Percentiles rank a stretch among this genome's conserved stretches.
Conservation (phyloP, 2,113 vertebrate genomes). For the Gnathonemus echidnorhynchus region DNA sequence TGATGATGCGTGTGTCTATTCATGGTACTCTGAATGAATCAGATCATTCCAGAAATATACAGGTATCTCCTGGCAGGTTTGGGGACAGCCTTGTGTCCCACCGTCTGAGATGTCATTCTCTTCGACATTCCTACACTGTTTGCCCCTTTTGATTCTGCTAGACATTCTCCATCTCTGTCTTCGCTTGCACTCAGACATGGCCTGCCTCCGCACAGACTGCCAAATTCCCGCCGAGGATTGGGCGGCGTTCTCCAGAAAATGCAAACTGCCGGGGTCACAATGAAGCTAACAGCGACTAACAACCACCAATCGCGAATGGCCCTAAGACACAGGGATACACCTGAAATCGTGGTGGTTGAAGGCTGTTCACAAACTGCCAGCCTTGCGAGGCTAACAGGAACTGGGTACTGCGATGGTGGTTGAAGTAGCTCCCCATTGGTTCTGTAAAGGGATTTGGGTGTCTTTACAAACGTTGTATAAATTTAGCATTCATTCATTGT, state of each 20-base stretch:
- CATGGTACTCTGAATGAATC: not conserved
- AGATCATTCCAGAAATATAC: not conserved
- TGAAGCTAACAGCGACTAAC: not conserved
- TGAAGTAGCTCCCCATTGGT: not conserved
- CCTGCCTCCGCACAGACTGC: not conserved
- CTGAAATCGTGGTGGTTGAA: not conserved
- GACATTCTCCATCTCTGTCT: conserved; percentile 62
- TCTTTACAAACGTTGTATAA: not conserved
- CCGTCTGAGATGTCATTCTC: conserved; percentile 25
- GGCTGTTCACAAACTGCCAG: not conserved
- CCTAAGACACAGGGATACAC: not conserved
- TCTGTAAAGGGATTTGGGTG: not conserved
- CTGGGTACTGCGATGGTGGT: not conserved
- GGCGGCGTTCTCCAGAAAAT: not conserved
- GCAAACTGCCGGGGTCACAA: not conserved
- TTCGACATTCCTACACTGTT: conserved; percentile 63
- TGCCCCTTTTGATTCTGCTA: conserved; percentile 60
- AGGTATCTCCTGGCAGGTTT: not conserved
- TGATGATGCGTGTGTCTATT: conserved; percentile 16
- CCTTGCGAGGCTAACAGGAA: not conserved
- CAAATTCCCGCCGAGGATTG: not conserved
- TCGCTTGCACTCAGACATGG: conserved; percentile 30
- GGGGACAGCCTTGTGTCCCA: not conserved
- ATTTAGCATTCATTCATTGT: not conserved
- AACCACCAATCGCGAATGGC: not conserved